Evolutionary conservation across 2,888 invertebrate species (phyloP).

Genomic region (Syritta pipiens): DNA sequence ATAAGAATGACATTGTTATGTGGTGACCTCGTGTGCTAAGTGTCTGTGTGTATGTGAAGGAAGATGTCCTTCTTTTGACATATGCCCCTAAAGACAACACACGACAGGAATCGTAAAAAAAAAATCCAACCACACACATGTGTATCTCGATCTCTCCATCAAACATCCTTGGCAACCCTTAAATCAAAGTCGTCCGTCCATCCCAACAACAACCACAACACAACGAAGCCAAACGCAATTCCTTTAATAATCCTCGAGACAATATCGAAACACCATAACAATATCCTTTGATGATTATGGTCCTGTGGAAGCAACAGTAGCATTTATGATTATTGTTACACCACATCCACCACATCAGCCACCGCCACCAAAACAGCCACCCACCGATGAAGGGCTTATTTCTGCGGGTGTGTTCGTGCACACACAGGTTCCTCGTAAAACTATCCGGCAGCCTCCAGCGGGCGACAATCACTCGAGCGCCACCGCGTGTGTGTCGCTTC

Average conservation of each 20-base stretch:
- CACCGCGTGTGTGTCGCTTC: conserved; percentile 56
- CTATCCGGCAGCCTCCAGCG: conserved; percentile 41
- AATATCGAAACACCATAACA: conserved; percentile 78
- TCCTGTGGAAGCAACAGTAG: conserved; percentile 72
- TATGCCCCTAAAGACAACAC: conserved; percentile 38
- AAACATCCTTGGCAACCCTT: conserved; percentile 74
- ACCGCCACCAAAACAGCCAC: conserved; percentile 13
- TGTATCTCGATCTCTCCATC: conserved; percentile 47
- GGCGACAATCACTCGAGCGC: conserved; percentile 61
- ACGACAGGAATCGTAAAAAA: conserved; percentile 55
- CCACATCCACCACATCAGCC: conserved; percentile 64
- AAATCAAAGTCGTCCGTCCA: conserved; percentile 78
- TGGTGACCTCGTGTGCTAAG: conserved; percentile 49
- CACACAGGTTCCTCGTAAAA: conserved; percentile 55
- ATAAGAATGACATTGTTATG: conserved; percentile 62
- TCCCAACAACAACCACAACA: conserved; percentile 10
- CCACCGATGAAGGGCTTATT: conserved; percentile 22
- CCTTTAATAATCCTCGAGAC: conserved; percentile 78
- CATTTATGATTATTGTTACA: conserved; percentile 75
- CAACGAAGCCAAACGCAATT: conserved; percentile 73
- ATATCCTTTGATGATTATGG: conserved; percentile 79
- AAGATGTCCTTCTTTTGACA: conserved; percentile 49
- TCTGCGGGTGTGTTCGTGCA: not conserved
- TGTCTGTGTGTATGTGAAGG: conserved; percentile 10
- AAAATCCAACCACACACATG: conserved; percentile 53